Percentiles rank a stretch among this genome's conserved stretches.
These are phyloP conservation scores for Cololabis saira DNA, from an alignment of 2,113 vertebrate genomes.

Conservation along the genomic window DNA sequence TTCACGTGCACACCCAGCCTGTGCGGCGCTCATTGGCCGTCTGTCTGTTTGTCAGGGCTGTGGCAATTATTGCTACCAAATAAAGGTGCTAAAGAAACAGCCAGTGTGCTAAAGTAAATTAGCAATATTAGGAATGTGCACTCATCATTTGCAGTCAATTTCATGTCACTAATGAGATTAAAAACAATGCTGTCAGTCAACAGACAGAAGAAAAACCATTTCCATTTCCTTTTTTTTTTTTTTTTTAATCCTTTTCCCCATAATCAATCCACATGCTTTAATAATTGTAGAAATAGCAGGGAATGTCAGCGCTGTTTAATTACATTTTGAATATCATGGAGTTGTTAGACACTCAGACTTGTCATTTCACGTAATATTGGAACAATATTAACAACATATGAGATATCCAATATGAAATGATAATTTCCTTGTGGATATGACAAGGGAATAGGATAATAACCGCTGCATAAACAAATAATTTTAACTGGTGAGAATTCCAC, in stretches of 20 bases:
- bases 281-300: constrained; percentile 76
- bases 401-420: constrained; percentile 66
- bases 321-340: constrained; percentile 73
- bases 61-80: constrained; percentile 74
- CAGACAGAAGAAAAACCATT: constrained; percentile 64
- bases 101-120: constrained; percentile 65
- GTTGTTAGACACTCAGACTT: constrained; percentile 69
- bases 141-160: constrained; percentile 83
- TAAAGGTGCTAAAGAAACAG: constrained; percentile 60
- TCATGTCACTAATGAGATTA: constrained; percentile 79
- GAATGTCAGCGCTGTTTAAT: constrained; percentile 77
- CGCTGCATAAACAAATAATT: constrained; percentile 56
- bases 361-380: constrained; percentile 74
- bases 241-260: constrained; percentile 47
- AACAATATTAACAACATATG: constrained; percentile 74
- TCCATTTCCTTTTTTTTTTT: too few species aligned
- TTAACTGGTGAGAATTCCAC: constrained; percentile 47
- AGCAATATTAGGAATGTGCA: constrained; percentile 74
- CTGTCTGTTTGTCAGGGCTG: constrained; percentile 63
- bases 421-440: constrained; percentile 51
- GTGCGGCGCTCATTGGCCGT: constrained; percentile 47
- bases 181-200: constrained; percentile 80
- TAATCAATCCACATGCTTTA: constrained; percentile 71
- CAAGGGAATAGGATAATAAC: constrained; percentile 59
- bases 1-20: constrained; percentile 19